These are phyloP conservation scores for Littorina saxatilis DNA, from an alignment of 1,140 invertebrate genomes.

Conservation along the genomic window DNA sequence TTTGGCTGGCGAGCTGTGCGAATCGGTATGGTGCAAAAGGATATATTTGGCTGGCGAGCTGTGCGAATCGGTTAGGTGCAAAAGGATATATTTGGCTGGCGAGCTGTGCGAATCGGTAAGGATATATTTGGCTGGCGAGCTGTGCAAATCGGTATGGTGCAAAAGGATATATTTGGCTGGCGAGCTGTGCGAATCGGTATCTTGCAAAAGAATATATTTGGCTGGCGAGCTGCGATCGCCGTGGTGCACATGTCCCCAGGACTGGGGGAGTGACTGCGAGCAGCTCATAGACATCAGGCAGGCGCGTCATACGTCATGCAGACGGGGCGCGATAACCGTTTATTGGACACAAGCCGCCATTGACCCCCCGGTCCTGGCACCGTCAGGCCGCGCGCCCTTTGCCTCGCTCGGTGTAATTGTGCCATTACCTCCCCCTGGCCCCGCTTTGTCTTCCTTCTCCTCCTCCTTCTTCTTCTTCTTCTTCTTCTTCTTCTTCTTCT, in stretches of 20 bases:
- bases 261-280: conserved; percentile 25
- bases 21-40: no score
- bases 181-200: no score
- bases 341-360: conserved; percentile 13
- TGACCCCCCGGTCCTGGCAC: background rate
- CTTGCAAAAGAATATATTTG: no score
- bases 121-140: no score
- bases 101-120: no score
- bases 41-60: no score
- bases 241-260: conserved; percentile 24
- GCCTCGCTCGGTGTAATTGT: background rate
- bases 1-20: no score
- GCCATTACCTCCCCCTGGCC: background rate
- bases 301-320: conserved; percentile 21
- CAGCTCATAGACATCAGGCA: conserved; percentile 10
- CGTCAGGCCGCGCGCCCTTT: background rate
- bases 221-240: no score
- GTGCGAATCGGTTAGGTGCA: no score
- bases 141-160: no score
- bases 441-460: background rate
- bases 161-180: no score
- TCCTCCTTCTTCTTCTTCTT: background rate
- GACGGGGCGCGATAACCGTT: conserved; percentile 16
- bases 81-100: no score
- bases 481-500: background rate